phyloP scores from a whole-genome alignment of 2,113 vertebrate genomes.

The Vidua macroura region DNA sequence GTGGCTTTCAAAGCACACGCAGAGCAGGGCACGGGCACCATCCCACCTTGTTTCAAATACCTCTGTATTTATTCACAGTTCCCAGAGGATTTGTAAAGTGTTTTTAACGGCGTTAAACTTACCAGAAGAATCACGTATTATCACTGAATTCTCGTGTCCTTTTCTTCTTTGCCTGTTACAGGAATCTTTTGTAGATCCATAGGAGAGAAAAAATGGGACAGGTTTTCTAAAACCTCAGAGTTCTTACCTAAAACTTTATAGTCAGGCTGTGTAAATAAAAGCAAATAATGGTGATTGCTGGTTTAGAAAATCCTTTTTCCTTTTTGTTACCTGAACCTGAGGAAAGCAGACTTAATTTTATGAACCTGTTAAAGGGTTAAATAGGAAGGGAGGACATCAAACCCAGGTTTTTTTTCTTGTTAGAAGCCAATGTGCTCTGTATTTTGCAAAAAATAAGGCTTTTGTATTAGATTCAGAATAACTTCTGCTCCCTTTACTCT shows the following conservation, averaged over 20 bases:
- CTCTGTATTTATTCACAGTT: not conserved
- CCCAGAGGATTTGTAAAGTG: rapidly evolving
- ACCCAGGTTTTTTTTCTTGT: not conserved
- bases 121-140: rapidly evolving
- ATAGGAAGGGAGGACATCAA: not conserved
- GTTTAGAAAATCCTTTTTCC: not conserved
- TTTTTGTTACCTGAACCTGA: not conserved
- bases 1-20: not conserved
- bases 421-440: not conserved
- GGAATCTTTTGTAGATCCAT: not conserved
- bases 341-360: not conserved
- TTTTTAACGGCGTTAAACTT: not conserved
- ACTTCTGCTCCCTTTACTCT: not conserved
- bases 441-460: not conserved
- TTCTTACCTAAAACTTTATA: not conserved
- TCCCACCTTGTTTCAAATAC: not conserved
- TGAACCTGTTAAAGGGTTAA: not conserved
- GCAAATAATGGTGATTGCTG: not conserved
- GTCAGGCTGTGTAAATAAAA: not conserved
- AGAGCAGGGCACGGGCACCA: not conserved
- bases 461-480: not conserved
- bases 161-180: not conserved
- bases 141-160: rapidly evolving
- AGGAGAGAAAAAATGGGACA: not conserved
- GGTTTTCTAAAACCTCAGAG: not conserved